Percentiles rank a stretch among this genome's conserved stretches.
These are phyloP conservation scores for Campoplex capitator DNA, from an alignment of 2,888 invertebrate genomes.

Conservation along the genomic window DNA sequence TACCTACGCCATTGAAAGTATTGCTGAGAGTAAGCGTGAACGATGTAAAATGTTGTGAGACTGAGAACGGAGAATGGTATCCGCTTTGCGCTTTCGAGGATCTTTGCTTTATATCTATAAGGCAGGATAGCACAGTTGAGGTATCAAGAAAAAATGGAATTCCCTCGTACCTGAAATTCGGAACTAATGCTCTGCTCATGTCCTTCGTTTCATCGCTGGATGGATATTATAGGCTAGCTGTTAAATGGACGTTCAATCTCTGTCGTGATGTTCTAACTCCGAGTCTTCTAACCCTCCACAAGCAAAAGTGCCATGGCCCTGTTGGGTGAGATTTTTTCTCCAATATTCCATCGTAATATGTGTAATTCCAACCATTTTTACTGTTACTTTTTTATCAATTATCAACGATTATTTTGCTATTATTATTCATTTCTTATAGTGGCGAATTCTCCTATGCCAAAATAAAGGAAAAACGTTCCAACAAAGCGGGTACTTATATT, in stretches of 20 bases:
- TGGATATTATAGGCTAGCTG: constrained; percentile 93
- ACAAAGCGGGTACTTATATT: constrained; percentile 92
- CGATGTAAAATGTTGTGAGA: constrained; percentile 79
- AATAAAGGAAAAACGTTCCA: constrained; percentile 91
- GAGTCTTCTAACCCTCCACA: constrained; percentile 89
- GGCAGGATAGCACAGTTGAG: constrained; percentile 90
- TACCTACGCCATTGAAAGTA: constrained; percentile 92
- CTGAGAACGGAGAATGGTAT: constrained; percentile 74
- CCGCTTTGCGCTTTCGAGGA: constrained; percentile 92
- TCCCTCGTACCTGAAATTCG: constrained; percentile 90
- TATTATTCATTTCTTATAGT: constrained; percentile 85
- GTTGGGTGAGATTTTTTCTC: constrained; percentile 89
- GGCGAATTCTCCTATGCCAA: constrained; percentile 94
- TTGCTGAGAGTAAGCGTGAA: constrained; percentile 84
- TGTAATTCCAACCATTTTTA: neutral
- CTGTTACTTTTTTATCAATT: neutral
- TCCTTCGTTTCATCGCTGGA: constrained; percentile 93
- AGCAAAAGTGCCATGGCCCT: constrained; percentile 94
- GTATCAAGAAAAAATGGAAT: constrained; percentile 92
- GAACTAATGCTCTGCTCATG: constrained; percentile 88
- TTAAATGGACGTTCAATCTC: constrained; percentile 96
- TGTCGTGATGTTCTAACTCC: constrained; percentile 94
- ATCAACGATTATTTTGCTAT: constrained; percentile 22
- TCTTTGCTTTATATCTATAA: constrained; percentile 92
- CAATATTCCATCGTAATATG: constrained; percentile 17